A percentile compares a stretch with the other conserved stretches of the same genome.
Evolutionary conservation across 2,113 vertebrate genomes (phyloP).

Genomic region (Phocoena phocoena): DNA sequence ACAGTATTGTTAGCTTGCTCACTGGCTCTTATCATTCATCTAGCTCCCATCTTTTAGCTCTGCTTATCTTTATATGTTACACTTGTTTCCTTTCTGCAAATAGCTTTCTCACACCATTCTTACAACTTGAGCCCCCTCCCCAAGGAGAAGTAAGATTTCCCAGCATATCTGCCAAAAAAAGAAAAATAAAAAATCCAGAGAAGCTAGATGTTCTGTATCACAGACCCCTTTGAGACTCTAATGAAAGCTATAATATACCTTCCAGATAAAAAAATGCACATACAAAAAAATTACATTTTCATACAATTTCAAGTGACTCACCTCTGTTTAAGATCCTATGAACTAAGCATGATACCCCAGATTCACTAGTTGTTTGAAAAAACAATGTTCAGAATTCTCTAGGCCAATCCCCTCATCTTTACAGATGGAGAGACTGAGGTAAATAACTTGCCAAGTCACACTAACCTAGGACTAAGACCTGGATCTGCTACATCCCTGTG

Average conservation of each 20-base stretch:
- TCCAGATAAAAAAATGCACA: background rate
- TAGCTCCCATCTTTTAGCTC: background rate
- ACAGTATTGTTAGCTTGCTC: background rate
- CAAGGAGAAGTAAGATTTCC: constrained; percentile 1
- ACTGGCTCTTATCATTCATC: background rate
- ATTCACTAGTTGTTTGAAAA: background rate
- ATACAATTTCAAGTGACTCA: background rate
- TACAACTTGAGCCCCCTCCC: background rate
- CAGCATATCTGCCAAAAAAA: background rate
- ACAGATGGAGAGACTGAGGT: background rate
- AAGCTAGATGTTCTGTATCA: background rate
- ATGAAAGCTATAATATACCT: background rate
- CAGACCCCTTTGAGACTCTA: background rate
- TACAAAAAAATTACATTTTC: background rate
- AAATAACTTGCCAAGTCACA: background rate
- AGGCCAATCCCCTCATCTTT: background rate
- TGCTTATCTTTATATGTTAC: background rate
- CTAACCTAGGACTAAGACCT: background rate
- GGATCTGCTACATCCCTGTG: background rate
- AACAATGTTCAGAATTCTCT: background rate
- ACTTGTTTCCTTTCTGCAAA: background rate
- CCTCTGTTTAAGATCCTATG: background rate
- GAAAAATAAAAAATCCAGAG: background rate
- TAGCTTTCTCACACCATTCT: background rate
- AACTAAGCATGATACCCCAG: background rate